These are phyloP conservation scores for Ictalurus punctatus DNA, from an alignment of 2,113 vertebrate genomes.

Conservation along the genomic window DNA sequence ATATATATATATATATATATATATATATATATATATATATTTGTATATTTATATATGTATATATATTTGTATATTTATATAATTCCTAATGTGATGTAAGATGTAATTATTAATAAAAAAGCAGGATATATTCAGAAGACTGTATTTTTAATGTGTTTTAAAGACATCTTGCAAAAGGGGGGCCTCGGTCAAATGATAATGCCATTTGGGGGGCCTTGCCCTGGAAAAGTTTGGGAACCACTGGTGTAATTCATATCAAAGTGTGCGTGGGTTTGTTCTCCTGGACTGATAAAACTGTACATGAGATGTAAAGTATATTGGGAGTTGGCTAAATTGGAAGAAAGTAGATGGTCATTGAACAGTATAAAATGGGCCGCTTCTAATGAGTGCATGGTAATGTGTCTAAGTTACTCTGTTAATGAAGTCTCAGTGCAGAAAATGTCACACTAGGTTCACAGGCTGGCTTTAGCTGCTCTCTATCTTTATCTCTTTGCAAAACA, in stretches of 20 bases:
- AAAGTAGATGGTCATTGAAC: neutral
- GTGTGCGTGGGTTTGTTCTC: neutral
- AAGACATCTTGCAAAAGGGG: no score
- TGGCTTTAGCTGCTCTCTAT: slow-evolving; percentile 19
- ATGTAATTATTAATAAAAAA: no score
- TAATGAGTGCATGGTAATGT: slow-evolving; percentile 4
- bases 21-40: no score
- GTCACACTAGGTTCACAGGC: slow-evolving; percentile 21
- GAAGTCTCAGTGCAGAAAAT: slow-evolving; percentile 29
- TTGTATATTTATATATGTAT: no score
- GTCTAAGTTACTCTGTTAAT: slow-evolving; percentile 20
- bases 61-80: no score
- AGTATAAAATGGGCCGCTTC: neutral
- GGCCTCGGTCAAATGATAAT: no score
- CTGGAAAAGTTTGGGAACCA: no score
- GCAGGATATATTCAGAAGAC: no score
- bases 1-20: no score
- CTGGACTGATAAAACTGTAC: neutral
- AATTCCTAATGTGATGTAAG: no score
- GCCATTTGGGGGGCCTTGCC: no score
- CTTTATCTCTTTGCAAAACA: slow-evolving; percentile 39
- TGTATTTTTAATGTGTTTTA: no score
- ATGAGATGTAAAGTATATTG: neutral
- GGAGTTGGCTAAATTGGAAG: neutral
- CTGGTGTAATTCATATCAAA: neutral